phyloP scores from a whole-genome alignment of 2,888 invertebrate genomes.

The Phytoseiulus persimilis region DNA sequence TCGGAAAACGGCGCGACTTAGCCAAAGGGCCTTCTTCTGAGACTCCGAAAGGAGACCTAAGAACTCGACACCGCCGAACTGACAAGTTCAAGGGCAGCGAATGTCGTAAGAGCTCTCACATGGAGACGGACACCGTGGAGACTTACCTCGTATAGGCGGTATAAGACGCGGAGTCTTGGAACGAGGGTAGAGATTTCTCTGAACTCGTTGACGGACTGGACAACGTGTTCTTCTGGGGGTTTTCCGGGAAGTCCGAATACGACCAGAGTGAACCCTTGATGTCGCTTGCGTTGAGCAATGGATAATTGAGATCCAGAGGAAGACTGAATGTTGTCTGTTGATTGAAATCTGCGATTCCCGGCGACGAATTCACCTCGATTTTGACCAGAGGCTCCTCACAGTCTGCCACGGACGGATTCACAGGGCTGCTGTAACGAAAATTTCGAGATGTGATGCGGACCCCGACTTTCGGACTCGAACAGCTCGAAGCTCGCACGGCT shows the following conservation, averaged over 20 bases:
- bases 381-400: constrained; percentile 33
- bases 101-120: too few species aligned
- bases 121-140: neutral
- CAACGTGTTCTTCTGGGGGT: neutral
- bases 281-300: neutral
- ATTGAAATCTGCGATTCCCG: constrained; percentile 10
- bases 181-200: constrained; percentile 27
- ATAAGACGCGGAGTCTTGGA: constrained; percentile 20
- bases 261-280: neutral
- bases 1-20: neutral
- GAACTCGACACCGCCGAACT: too few species aligned
- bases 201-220: constrained; percentile 15
- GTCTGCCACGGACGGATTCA: neutral
- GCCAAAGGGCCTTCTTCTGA: too few species aligned
- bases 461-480: too few species aligned
- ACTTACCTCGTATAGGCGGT: constrained; percentile 17
- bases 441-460: too few species aligned
- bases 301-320: neutral
- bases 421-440: neutral
- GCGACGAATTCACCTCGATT: constrained; percentile 10
- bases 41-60: too few species aligned
- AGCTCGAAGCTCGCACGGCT: too few species aligned
- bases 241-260: neutral
- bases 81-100: too few species aligned
- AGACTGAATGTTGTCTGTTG: neutral